phyloP scores from a whole-genome alignment of 2,888 invertebrate species.

The Pinctada fucata region DNA sequence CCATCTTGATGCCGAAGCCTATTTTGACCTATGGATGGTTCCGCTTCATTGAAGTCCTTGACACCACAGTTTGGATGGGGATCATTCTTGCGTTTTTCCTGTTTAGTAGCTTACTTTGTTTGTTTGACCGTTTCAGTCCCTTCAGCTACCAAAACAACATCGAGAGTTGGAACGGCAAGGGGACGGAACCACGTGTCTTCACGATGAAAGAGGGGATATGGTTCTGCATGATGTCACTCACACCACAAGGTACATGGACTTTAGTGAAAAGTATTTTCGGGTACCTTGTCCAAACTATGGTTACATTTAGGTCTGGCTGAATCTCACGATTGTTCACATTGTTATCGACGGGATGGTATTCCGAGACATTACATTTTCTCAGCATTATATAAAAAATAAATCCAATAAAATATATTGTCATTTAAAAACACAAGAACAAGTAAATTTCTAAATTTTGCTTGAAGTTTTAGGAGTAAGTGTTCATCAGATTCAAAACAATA shows the following conservation, averaged over 20 bases:
- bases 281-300: too few relatives aligned
- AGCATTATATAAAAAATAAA: too few relatives aligned
- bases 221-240: conserved; percentile 99
- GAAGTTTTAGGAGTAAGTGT: too few relatives aligned
- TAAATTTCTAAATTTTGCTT: too few relatives aligned
- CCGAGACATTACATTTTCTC: too few relatives aligned
- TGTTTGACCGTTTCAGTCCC: conserved; percentile 97
- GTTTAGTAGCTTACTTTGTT: conserved; percentile 89
- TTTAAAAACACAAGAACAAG: too few relatives aligned
- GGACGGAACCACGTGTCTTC: conserved; percentile 90
- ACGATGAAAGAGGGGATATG: conserved; percentile 96
- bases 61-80: conserved; percentile 97
- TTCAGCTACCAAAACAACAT: conserved; percentile 87
- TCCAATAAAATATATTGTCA: too few relatives aligned
- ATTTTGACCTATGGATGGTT: conserved; percentile 93
- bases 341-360: too few relatives aligned
- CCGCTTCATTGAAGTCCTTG: conserved; percentile 96
- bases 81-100: conserved; percentile 80
- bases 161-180: conserved; percentile 86
- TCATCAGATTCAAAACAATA: too few relatives aligned
- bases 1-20: conserved; percentile 95
- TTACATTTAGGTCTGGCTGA: too few relatives aligned
- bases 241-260: conserved; percentile 83
- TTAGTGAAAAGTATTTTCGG: too few relatives aligned
- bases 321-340: too few relatives aligned